Evolutionary conservation across 2,888 invertebrate genomes (phyloP), one percentile per base, ranked within the genome.

Genomic region (Drosophila leonis): DNA sequence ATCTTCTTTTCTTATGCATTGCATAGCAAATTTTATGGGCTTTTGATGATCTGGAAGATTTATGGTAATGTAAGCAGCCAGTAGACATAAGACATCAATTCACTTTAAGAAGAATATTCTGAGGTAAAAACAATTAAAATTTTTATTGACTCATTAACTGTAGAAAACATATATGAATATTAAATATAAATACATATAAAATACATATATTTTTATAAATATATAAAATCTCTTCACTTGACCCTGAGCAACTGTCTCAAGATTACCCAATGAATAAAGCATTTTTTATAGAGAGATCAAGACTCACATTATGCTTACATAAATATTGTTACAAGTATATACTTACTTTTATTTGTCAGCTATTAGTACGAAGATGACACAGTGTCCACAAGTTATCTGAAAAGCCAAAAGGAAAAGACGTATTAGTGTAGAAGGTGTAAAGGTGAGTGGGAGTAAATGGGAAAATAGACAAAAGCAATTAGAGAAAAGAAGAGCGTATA

Each of bases 321-420:
- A 1, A 31, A 48, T 1, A 13, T 6, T 29, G 29, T 5, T n/a
- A 48, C 18, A 18, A 18, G 33, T 49, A 31, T 31, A 0, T 49
- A 49, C 49, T 49, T 20, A 49, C 31, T 33, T 49, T 33, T 49
- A 33, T 20, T 20, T 49, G 13, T 18, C 31, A 20, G 31, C 31
- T 49, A 49, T 49, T 49, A 49, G 13, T 8, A 4, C 2, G 10
- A 13, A 18, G 49, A 31, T 3, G 13, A 13, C 31, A 3, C 18
- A 6, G 48, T n/a, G 2, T n/a, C 4, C 29, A 31, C 5, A 27
- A n/a, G 7, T 33, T 49, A 13, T 8, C 49, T 49, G 31, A 20
- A 33, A 33, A 4, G 18, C 1, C 4, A 33, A 31, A 20, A 7
- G 18, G 8, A 20, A 33, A 33, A 1, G 7, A 31, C 2, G 18